A percentile compares a stretch with the other conserved stretches of the same genome.
phyloP scores from a whole-genome alignment of 2,113 vertebrate species.

The Heptranchias perlo region DNA sequence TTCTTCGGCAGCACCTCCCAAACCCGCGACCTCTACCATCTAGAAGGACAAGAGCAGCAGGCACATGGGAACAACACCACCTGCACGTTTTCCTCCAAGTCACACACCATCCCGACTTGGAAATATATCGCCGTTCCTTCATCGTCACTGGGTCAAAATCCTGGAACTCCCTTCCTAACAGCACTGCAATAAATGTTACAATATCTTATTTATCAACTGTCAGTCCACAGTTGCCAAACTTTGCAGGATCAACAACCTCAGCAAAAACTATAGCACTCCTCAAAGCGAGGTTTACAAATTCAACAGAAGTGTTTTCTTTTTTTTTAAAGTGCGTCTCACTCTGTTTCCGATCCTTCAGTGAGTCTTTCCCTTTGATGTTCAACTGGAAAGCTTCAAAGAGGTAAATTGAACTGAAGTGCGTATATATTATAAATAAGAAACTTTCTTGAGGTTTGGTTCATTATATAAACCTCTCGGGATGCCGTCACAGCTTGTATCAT shows the following conservation, averaged over 20 bases:
- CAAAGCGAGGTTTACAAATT: not conserved
- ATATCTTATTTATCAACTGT: not conserved
- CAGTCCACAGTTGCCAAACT: not conserved
- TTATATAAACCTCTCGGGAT: not conserved
- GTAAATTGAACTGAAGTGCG: not conserved
- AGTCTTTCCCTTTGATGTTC: not conserved
- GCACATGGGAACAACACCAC: no score
- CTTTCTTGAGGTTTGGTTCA: not conserved
- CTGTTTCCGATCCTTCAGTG: not conserved
- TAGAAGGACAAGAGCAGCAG: no score
- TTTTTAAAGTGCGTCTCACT: not conserved
- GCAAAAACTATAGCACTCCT: not conserved
- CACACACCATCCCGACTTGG: no score
- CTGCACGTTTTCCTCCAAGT: no score
- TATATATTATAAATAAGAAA: not conserved
- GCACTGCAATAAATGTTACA: not conserved
- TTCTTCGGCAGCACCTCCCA: no score
- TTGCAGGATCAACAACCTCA: not conserved
- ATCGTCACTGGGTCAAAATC: not conserved
- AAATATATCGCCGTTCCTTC: no score
- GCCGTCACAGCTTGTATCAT: not conserved
- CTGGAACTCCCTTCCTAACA: no score
- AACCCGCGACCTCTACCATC: no score
- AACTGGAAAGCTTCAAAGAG: not conserved
- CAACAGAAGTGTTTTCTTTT: not conserved